Conservation (phyloP, 2,888 invertebrate genomes). For the Acleris sparsana region DNA sequence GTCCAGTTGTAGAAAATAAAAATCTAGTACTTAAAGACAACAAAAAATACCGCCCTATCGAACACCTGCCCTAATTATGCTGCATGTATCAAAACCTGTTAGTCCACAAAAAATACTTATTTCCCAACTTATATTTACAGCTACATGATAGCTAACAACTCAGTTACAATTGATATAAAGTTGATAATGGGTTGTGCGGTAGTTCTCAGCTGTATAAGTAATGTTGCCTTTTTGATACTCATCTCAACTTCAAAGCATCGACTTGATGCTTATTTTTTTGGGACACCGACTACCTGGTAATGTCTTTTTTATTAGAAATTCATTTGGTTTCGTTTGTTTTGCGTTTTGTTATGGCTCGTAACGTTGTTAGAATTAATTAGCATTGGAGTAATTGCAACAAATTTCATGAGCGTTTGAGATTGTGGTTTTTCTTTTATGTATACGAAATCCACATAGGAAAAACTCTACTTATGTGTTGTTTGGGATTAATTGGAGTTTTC, state of each 20-base stretch:
- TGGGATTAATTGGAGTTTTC: too few species aligned
- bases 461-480: too few species aligned
- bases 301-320: conserved; percentile 68
- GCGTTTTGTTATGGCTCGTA: conserved; percentile 38
- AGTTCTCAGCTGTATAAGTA: conserved; percentile 16
- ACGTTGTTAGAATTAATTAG: conserved; percentile 14
- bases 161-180: conserved; percentile 42
- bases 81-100: conserved; percentile 63
- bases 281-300: conserved; percentile 64
- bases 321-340: conserved; percentile 44
- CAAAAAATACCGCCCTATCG: conserved; percentile 62
- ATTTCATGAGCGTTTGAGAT: not conserved
- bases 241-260: conserved; percentile 51
- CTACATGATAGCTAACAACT: conserved; percentile 6
- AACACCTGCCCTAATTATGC: conserved; percentile 76
- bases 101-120: conserved; percentile 50
- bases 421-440: too few species aligned
- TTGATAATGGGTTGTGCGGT: conserved; percentile 39
- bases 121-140: conserved; percentile 41
- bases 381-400: conserved; percentile 6
- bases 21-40: conserved; percentile 47
- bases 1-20: conserved; percentile 38
- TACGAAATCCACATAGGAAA: too few species aligned
- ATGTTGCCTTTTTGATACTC: conserved; percentile 44
- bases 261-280: conserved; percentile 45